A percentile compares a stretch with the other conserved stretches of the same genome.
phyloP scores from a whole-genome alignment of 2,797 vertebrate genomes.

The Acropternis orthonyx region DNA sequence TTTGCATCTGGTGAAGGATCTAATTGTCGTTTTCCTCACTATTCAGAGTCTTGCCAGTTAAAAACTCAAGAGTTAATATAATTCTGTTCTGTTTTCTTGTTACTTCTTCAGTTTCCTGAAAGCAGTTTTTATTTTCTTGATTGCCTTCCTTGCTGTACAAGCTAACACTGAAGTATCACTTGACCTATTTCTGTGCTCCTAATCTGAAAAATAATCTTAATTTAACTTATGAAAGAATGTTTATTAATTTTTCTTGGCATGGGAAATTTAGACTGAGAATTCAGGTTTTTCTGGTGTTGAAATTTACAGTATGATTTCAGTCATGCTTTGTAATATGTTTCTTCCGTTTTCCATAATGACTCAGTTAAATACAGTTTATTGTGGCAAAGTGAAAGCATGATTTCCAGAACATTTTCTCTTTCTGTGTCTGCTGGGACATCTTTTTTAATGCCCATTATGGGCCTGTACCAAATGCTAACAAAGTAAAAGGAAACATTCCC shows the following conservation, averaged over 20 bases:
- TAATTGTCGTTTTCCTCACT: neutral
- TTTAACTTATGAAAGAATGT: neutral
- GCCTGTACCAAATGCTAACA: neutral
- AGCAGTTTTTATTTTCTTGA: neutral
- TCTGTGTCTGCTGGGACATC: neutral
- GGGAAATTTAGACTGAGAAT: neutral
- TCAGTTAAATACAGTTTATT: neutral
- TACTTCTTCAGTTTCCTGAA: neutral
- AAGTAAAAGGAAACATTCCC: neutral
- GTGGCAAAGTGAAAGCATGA: neutral
- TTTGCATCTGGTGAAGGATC: neutral
- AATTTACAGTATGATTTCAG: neutral
- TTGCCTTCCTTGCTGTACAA: neutral
- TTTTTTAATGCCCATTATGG: neutral
- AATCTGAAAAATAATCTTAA: conserved; percentile 1
- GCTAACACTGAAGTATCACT: neutral
- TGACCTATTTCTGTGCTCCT: neutral
- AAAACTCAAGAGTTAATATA: neutral
- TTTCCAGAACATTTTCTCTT: neutral
- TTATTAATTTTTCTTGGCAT: neutral
- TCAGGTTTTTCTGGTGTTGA: neutral
- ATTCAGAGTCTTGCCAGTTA: neutral
- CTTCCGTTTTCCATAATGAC: neutral
- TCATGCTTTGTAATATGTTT: neutral
- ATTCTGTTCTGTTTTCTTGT: neutral